Percentiles rank a stretch among this genome's conserved stretches.
phyloP scores from a whole-genome alignment of 1,140 invertebrate genomes.

The Achroia grisella region DNA sequence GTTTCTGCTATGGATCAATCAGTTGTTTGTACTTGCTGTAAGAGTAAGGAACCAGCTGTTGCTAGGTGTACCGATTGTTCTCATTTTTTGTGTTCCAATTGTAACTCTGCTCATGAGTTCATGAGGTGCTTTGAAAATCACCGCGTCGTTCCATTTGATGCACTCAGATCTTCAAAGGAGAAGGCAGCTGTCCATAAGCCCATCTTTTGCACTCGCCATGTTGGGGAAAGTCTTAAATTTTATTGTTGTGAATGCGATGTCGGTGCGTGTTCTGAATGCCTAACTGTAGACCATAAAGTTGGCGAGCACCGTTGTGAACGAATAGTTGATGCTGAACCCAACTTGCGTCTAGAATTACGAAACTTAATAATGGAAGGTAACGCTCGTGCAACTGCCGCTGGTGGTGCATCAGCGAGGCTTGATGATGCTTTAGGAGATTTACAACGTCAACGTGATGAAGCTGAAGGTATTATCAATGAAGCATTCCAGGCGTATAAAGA shows the following conservation, averaged over 20 bases:
- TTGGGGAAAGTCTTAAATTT: conserved; percentile 85
- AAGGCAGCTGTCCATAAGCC: conserved; percentile 86
- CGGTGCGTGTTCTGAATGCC: conserved; percentile 88
- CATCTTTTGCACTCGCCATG: conserved; percentile 84
- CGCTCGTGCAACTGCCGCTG: conserved; percentile 82
- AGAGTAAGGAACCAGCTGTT: conserved; percentile 91
- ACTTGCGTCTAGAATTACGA: conserved; percentile 83
- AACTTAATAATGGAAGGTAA: conserved; percentile 82
- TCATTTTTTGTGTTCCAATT: conserved; percentile 93
- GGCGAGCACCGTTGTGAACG: conserved; percentile 87
- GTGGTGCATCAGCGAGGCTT: conserved; percentile 81
- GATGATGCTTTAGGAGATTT: conserved; percentile 88
- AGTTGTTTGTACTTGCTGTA: conserved; percentile 90
- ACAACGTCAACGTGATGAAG: conserved; percentile 88
- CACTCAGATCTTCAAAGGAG: conserved; percentile 85
- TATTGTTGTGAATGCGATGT: conserved; percentile 89
- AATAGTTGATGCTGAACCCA: conserved; percentile 82
- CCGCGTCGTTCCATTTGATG: conserved; percentile 89
- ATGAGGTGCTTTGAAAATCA: conserved; percentile 97
- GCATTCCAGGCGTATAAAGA: conserved; percentile 89
- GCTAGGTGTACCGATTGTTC: conserved; percentile 94
- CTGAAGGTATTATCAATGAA: conserved; percentile 88
- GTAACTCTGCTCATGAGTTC: conserved; percentile 93
- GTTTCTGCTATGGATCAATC: conserved; percentile 85
- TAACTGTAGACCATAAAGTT: conserved; percentile 84